These are phyloP conservation scores for Bergia puertoricense DNA, from an alignment of 92 coral and sea anemone species.

Conservation along the genomic window DNA sequence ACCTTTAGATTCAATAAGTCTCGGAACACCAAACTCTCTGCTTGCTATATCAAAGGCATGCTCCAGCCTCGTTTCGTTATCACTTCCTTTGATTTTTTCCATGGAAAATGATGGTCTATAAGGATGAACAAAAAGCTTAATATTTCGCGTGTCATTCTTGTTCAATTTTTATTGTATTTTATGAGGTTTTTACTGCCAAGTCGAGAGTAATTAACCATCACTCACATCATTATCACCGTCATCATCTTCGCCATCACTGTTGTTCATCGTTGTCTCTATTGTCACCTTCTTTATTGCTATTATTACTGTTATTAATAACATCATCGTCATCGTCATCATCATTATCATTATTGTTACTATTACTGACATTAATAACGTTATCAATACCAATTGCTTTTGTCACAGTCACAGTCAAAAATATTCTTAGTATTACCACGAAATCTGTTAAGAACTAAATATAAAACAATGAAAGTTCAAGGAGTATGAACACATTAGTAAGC, in stretches of 20 bases:
- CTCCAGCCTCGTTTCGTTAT: conserved; percentile 49
- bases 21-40: conserved; percentile 57
- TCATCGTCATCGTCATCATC: neutral
- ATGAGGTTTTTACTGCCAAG: no score
- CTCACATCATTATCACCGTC: neutral
- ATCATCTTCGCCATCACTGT: neutral
- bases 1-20: conserved; percentile 74
- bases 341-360: no score
- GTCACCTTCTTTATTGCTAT: neutral
- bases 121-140: neutral
- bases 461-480: no score
- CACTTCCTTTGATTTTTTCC: conserved; percentile 47
- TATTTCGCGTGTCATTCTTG: neutral
- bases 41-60: conserved; percentile 72
- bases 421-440: no score
- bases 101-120: conserved; percentile 67
- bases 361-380: no score
- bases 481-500: no score
- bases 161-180: neutral
- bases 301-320: no score
- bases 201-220: no score
- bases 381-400: no score
- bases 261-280: neutral
- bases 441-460: no score
- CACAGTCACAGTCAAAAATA: no score